These are phyloP conservation scores for Hypsibius dujardini DNA, from an alignment of 1,140 invertebrate genomes.

Conservation along the genomic window DNA sequence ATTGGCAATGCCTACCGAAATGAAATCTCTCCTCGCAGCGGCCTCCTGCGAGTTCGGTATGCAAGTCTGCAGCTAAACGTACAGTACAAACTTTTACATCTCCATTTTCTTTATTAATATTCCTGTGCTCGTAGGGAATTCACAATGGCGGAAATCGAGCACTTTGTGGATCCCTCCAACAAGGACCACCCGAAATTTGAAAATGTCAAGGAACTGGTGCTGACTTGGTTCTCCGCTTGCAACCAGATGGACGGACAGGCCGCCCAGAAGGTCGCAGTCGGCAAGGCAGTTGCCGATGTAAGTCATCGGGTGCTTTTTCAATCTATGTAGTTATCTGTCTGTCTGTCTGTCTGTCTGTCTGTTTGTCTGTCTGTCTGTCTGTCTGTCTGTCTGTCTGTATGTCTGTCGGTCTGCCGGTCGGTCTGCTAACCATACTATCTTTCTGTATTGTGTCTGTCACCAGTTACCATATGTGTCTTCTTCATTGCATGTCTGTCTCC, in stretches of 20 bases:
- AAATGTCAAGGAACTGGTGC: constrained; percentile 47
- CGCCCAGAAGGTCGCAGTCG: constrained; percentile 29
- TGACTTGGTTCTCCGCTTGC: constrained; percentile 77
- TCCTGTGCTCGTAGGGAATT: constrained; percentile 51
- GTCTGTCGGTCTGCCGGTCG: no score
- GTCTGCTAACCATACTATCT: no score
- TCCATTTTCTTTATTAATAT: constrained; percentile 3
- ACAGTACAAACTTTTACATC: neutral
- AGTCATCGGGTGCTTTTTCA: neutral
- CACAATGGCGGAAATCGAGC: constrained; percentile 99
- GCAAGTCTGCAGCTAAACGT: neutral
- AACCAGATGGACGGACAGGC: constrained; percentile 64
- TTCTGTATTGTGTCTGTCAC: no score
- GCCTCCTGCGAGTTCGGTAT: constrained; percentile 67
- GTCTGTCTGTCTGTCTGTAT: no score
- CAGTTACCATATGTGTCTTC: no score
- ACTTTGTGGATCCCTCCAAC: constrained; percentile 82
- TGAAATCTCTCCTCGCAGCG: constrained; percentile 95
- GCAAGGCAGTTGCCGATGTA: constrained; percentile 32
- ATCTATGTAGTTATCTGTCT: no score
- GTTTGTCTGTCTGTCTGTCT: no score
- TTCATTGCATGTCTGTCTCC: no score
- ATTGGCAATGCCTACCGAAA: constrained; percentile 95
- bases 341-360: no score
- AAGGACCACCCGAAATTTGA: constrained; percentile 83